Evolutionary conservation across 1,140 invertebrate genomes (phyloP).

Genomic region (Mactra quadrangularis): DNA sequence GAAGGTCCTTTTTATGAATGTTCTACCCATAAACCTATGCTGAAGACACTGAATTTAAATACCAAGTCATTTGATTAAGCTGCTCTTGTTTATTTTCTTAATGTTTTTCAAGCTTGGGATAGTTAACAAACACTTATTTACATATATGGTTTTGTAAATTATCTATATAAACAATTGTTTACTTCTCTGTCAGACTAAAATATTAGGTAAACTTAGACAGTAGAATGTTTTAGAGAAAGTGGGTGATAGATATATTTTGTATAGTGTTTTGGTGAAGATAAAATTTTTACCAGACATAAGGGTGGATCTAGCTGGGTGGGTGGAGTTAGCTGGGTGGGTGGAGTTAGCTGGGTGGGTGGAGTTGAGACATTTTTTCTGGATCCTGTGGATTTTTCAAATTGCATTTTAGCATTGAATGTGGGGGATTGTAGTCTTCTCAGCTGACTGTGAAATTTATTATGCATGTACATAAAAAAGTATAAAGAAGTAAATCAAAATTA

Average conservation of each 20-base stretch:
- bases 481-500: no score
- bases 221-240: no score
- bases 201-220: not conserved
- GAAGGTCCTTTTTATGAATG: no score
- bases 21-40: no score
- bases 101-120: no score
- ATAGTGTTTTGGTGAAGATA: not conserved
- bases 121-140: no score
- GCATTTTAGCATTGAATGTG: not conserved
- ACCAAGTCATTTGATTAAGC: no score
- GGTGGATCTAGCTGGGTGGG: not conserved
- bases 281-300: not conserved
- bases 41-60: no score
- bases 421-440: not conserved
- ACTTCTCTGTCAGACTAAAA: not conserved
- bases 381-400: not conserved
- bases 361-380: not conserved
- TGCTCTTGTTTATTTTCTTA: no score
- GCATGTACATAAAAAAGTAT: no score
- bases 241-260: no score
- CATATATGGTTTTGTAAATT: not conserved
- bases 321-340: not conserved
- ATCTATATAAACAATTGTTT: not conserved
- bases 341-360: not conserved
- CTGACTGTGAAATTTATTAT: no score